These are phyloP conservation scores for Micrasema minimum DNA, from an alignment of 1,140 invertebrate genomes.

Conservation along the genomic window DNA sequence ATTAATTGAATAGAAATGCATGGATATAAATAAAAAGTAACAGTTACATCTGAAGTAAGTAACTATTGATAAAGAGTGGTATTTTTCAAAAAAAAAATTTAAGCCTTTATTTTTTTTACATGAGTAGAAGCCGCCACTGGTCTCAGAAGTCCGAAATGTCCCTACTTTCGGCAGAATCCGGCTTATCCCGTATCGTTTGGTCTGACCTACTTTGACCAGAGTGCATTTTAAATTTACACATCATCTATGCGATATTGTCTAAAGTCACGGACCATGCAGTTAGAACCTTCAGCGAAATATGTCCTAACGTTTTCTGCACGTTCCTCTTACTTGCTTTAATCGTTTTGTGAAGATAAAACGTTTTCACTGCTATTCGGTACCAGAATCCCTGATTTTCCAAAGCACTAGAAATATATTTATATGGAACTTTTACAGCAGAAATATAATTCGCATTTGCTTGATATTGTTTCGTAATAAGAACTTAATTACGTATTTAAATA, in stretches of 20 bases:
- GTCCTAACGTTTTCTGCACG: conserved; percentile 2
- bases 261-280: neutral
- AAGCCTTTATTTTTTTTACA: no score
- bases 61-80: no score
- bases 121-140: no score
- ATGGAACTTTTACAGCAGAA: no score
- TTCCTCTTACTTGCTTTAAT: neutral
- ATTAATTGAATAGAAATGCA: no score
- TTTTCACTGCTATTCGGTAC: conserved; percentile 6
- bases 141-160: neutral
- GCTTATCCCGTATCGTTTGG: conserved; percentile 22
- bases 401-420: no score
- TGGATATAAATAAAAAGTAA: no score
- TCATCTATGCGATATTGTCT: conserved; percentile 26
- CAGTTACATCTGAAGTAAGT: no score
- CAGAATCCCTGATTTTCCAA: neutral
- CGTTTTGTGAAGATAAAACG: conserved; percentile 16
- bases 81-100: no score
- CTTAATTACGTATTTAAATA: no score
- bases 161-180: conserved; percentile 9
- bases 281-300: conserved; percentile 1
- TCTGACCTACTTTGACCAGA: conserved; percentile 20
- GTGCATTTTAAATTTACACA: conserved; percentile 33
- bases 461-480: no score
- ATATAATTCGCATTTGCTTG: no score